phyloP scores from a whole-genome alignment of 1,140 invertebrate genomes.

The Drosophila elegans region DNA sequence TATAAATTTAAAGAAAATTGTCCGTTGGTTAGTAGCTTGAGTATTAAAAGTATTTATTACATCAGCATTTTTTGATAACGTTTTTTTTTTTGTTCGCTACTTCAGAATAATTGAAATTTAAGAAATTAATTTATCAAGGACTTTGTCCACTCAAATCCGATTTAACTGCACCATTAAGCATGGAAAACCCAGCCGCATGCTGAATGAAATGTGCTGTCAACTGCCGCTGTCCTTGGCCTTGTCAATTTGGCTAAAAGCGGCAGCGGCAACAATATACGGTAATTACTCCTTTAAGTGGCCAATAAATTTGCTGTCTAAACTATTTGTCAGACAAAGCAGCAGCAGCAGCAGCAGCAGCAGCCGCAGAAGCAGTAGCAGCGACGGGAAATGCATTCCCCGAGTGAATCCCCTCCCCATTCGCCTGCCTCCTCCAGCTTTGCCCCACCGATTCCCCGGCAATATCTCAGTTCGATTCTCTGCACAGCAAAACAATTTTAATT shows the following conservation, averaged over 20 bases:
- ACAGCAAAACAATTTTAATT: slow-evolving; percentile 81
- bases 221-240: slow-evolving; percentile 68
- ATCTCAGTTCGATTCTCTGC: slow-evolving; percentile 45
- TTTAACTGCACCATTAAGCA: slow-evolving; percentile 15
- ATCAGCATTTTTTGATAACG: too few relatives aligned
- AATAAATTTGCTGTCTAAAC: slow-evolving; percentile 85
- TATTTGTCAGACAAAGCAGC: slow-evolving; percentile 83
- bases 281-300: slow-evolving; percentile 84
- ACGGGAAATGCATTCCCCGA: slow-evolving; percentile 71
- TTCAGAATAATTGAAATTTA: neutral
- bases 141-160: neutral
- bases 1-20: too few relatives aligned
- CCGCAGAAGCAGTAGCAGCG: slow-evolving; percentile 33
- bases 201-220: slow-evolving; percentile 71
- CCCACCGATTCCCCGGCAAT: slow-evolving; percentile 1
- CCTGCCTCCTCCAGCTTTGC: slow-evolving; percentile 19
- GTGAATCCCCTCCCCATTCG: slow-evolving; percentile 32
- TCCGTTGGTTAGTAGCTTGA: too few relatives aligned
- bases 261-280: slow-evolving; percentile 64
- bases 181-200: slow-evolving; percentile 23
- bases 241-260: slow-evolving; percentile 68
- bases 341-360: slow-evolving; percentile 45
- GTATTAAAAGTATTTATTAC: too few relatives aligned
- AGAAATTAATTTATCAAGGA: too few relatives aligned
- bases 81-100: too few relatives aligned